Evolutionary conservation across 2,888 invertebrate genomes (phyloP).

Genomic region (Coronaproctus castanopsis): DNA sequence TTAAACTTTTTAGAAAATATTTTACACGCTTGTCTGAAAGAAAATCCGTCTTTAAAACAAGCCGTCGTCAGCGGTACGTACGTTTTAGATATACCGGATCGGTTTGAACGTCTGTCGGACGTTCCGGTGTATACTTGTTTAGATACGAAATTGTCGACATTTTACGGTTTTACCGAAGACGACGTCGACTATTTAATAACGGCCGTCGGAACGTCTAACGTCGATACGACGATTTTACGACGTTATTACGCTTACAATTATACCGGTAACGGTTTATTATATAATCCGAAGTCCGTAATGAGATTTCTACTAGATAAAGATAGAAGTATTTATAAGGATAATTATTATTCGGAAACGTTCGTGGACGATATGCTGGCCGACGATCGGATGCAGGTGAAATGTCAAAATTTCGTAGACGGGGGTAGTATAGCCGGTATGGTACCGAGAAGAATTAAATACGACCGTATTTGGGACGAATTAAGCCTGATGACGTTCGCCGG

Average conservation of each 20-base stretch:
- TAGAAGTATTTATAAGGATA: too few species aligned
- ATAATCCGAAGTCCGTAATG: background rate
- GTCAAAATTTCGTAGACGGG: background rate
- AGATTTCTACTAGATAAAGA: background rate
- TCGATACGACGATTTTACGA: background rate
- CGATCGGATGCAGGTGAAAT: background rate
- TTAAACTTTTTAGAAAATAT: background rate
- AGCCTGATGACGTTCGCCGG: background rate
- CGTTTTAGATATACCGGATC: background rate
- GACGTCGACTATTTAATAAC: background rate
- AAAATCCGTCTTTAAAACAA: background rate
- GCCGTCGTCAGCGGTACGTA: background rate
- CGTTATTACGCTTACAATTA: background rate
- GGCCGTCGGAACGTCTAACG: background rate
- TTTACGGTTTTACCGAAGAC: background rate
- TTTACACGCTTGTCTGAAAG: background rate
- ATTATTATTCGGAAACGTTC: too few species aligned
- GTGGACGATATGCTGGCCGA: background rate
- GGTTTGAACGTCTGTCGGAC: background rate
- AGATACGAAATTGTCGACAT: background rate
- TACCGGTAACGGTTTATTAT: background rate
- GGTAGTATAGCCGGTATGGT: background rate
- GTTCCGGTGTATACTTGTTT: background rate
- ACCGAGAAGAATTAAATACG: background rate
- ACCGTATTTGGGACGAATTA: background rate